Base-by-base conservation (phyloP, 1,140 invertebrate genomes). In the Anthonomus grandis region DNA sequence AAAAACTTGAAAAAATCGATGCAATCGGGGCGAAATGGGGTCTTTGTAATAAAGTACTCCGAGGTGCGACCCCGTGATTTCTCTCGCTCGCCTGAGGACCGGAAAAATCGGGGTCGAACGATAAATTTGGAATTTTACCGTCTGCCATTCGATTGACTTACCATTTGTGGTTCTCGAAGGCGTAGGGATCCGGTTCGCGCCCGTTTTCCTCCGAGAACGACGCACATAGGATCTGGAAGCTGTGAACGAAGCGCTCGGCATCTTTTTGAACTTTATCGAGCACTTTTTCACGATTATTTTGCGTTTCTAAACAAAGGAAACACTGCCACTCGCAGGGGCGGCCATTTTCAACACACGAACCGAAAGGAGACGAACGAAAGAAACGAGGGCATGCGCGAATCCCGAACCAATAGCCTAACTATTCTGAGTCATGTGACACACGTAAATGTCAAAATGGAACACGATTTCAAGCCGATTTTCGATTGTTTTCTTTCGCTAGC, bases 171-270 rank as follows among this genome's bases (percentile, higher is more conserved):
- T 87, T 77, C 87, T 82, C 67, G 86, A 88, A 66, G 87, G 86
- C 76, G 88, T 79, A 58, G 87, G 86, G 74, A 90, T 88, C 69
- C 88, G 83, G 78, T 71, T 84, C 9, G 70, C 86, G 73, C 86
- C 87, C 86, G 90, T 91, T 87, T 90, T 91, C 79, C 89, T 85
- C 71, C 88, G 80, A 67, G 89, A 91, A 77, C 87, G 82, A 71
- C 89, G 83, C 67, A 89, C 85, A 80, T 90, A 91, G 77, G 86
- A 89, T 79, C 88, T 83, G 73, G 87, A 88, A 75, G 88, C 87
- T 70, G 87, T 89, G 79, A 90, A 91, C 72, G 88, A 90, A 75
- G 89, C 89, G 81, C 89, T 91, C 80, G 89, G 89, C 89, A 91
- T 91, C 80, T 85, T 90, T 63, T n/a, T 23, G 21, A 13, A 10